Conservation (phyloP, 2,113 vertebrate species). For the Mesembrinibis cayennensis region DNA sequence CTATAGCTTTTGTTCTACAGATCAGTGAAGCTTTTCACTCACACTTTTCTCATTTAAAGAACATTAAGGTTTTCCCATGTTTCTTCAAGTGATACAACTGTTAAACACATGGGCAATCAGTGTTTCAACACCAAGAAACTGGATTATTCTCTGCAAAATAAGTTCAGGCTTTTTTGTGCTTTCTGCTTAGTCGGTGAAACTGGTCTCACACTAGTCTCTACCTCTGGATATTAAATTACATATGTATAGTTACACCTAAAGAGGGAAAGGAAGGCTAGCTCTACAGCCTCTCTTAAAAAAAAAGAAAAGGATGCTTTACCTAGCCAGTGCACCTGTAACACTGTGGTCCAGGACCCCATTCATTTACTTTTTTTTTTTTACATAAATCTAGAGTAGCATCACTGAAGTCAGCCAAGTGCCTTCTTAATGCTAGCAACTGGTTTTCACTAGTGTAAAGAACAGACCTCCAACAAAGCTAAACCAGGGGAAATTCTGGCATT, state of each 20-base stretch:
- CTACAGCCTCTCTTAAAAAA: background rate
- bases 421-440: background rate
- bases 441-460: background rate
- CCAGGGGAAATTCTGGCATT: background rate
- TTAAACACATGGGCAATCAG: background rate
- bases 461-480: background rate
- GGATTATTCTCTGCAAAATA: background rate
- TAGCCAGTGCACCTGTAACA: background rate
- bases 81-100: background rate
- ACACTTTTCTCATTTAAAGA: background rate
- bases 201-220: background rate
- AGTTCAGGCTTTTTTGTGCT: background rate
- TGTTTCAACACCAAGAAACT: background rate
- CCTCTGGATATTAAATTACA: background rate
- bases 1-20: background rate
- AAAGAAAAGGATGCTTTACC: background rate
- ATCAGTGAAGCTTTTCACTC: background rate
- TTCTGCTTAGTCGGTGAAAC: background rate
- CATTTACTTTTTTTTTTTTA: background rate
- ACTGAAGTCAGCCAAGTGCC: background rate
- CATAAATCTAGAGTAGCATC: background rate
- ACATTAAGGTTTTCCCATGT: background rate
- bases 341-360: background rate
- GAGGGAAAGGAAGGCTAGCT: background rate
- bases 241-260: accelerated